Percentiles rank a stretch among this genome's conserved stretches.
Conservation (phyloP, 2,113 vertebrate genomes). For the Naja naja region DNA sequence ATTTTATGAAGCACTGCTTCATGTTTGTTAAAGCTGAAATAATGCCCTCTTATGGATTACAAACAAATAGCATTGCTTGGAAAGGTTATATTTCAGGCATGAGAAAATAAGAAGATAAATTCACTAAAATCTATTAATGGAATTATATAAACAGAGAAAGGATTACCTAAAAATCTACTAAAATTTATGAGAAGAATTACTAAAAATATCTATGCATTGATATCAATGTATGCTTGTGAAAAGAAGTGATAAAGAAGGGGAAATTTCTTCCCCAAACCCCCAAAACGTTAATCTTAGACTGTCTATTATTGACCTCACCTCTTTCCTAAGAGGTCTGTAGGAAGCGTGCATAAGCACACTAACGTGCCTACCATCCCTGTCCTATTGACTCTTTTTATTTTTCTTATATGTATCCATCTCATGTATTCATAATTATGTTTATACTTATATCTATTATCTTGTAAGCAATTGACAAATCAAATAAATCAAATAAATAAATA, state of each 20-base stretch:
- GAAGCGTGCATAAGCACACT: too few species aligned
- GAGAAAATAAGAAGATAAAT: neutral
- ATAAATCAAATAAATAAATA: too few species aligned
- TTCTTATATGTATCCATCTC: too few species aligned
- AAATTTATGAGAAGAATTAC: neutral
- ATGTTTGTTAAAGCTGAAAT: constrained; percentile 3
- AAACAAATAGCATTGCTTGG: constrained; percentile 11
- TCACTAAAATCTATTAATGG: neutral
- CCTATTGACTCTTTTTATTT: too few species aligned
- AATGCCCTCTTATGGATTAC: constrained; percentile 22
- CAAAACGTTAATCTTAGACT: too few species aligned
- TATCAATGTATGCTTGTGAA: neutral
- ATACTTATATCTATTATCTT: too few species aligned
- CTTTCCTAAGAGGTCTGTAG: too few species aligned
- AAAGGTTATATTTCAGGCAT: neutral
- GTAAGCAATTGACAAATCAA: too few species aligned
- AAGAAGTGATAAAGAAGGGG: neutral
- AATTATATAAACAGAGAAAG: neutral
- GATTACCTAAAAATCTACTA: neutral
- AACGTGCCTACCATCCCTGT: too few species aligned
- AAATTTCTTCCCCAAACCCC: too few species aligned
- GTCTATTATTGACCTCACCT: too few species aligned
- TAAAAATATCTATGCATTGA: neutral
- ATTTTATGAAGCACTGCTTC: neutral
- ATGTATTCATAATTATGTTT: too few species aligned